Percentiles rank a stretch among this genome's conserved stretches.
Conservation (phyloP, 2,888 invertebrate genomes). For the Tortrix viridana region DNA sequence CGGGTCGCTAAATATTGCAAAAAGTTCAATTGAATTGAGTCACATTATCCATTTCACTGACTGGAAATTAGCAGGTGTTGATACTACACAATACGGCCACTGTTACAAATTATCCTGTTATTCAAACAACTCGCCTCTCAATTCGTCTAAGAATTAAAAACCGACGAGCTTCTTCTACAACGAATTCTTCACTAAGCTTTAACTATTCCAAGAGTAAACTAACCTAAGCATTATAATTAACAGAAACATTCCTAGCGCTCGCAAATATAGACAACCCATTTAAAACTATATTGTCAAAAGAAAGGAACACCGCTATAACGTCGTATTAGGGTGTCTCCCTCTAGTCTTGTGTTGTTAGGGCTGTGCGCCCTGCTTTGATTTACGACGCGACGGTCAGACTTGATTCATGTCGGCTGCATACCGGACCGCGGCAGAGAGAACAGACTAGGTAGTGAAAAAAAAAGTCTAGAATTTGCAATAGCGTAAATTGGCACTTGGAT, state of each 20-base stretch:
- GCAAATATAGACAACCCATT: constrained; percentile 23
- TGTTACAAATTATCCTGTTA: no score
- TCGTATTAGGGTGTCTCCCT: constrained; percentile 16
- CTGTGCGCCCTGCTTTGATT: constrained; percentile 27
- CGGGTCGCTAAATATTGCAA: no score
- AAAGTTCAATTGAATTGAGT: no score
- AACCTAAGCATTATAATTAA: background rate
- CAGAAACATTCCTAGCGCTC: background rate
- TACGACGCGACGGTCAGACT: constrained; percentile 34
- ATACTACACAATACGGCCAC: no score
- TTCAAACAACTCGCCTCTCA: no score
- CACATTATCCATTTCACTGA: no score
- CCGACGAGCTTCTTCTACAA: no score
- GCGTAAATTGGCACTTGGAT: no score
- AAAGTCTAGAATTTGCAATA: background rate
- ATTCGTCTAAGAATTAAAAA: no score
- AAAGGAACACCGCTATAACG: constrained; percentile 11
- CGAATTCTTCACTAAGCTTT: no score
- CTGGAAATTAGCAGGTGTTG: no score
- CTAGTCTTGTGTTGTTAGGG: constrained; percentile 10
- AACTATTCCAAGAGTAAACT: no score
- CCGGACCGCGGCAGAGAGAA: constrained; percentile 10
- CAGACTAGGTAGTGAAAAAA: constrained; percentile 13
- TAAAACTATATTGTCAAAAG: constrained; percentile 15
- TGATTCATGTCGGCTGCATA: constrained; percentile 34